phyloP scores from a whole-genome alignment of 2,888 invertebrate genomes.

The Orthonevra nobilis region DNA sequence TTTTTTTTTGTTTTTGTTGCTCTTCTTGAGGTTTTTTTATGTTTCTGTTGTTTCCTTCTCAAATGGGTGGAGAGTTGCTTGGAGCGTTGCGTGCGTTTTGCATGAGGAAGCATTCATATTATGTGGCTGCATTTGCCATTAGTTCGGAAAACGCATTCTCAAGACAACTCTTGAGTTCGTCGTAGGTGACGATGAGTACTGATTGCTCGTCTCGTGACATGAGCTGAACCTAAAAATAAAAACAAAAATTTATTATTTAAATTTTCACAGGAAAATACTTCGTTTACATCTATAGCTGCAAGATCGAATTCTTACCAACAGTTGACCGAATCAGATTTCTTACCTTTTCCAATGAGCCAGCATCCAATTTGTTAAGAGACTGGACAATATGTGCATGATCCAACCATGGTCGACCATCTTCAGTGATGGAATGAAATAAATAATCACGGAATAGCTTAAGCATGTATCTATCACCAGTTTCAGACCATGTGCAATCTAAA shows the following conservation, averaged over 20 bases:
- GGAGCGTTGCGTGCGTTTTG: constrained; percentile 50
- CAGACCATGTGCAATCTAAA: constrained; percentile 96
- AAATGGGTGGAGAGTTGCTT: constrained; percentile 30
- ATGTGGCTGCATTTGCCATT: constrained; percentile 78
- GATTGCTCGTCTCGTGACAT: constrained; percentile 98
- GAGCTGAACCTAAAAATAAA: constrained; percentile 89
- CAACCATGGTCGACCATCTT: constrained; percentile 96
- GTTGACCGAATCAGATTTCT: constrained; percentile 65
- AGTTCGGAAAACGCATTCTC: constrained; percentile 95
- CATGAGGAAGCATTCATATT: constrained; percentile 73
- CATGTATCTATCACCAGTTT: constrained; percentile 99
- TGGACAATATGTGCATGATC: constrained; percentile 97
- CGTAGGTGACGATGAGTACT: constrained; percentile 96
- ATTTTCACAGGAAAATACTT: too few species aligned
- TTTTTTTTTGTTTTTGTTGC: too few species aligned
- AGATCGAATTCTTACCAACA: too few species aligned
- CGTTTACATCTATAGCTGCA: too few species aligned
- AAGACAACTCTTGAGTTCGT: constrained; percentile 96
- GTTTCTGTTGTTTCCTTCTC: constrained; percentile 59
- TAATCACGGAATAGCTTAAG: constrained; percentile 98
- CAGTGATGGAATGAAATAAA: constrained; percentile 96
- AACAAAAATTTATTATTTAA: too few species aligned
- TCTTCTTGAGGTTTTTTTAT: constrained; percentile 65
- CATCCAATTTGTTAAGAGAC: constrained; percentile 95
- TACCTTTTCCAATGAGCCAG: constrained; percentile 90